Evolutionary conservation across 64 coral and sea anemone species (phyloP).

Genomic region (Acropora tenuis): DNA sequence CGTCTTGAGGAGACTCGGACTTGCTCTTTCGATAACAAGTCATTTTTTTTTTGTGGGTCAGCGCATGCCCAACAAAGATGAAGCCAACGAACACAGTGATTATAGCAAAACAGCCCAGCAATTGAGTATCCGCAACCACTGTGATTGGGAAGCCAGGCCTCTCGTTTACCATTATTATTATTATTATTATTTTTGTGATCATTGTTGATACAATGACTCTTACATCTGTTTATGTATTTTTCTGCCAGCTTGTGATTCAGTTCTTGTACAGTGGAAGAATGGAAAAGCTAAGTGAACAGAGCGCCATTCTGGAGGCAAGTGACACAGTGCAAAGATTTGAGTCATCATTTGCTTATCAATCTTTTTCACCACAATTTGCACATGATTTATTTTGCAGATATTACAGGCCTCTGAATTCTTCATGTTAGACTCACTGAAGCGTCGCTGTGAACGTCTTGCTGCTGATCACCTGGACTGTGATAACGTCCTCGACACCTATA

Average conservation of each 20-base stretch:
- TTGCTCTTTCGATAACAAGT: too few species aligned
- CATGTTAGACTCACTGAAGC: constrained; percentile 56
- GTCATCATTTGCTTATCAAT: not conserved
- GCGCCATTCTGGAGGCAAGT: constrained; percentile 68
- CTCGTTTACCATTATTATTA: too few species aligned
- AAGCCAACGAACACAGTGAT: too few species aligned
- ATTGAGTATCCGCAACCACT: too few species aligned
- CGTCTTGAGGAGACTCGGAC: too few species aligned
- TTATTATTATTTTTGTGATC: too few species aligned
- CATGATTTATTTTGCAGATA: not conserved
- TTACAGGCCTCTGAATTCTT: constrained; percentile 48
- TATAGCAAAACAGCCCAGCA: too few species aligned
- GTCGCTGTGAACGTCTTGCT: constrained; percentile 53
- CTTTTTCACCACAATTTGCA: not conserved
- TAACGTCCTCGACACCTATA: constrained; percentile 36
- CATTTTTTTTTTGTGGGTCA: too few species aligned
- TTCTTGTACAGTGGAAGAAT: constrained; percentile 81
- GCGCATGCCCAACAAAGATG: too few species aligned
- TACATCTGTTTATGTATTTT: not conserved
- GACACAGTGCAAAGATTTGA: not conserved
- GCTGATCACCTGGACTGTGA: constrained; percentile 25
- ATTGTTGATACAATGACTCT: not conserved
- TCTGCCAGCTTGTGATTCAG: constrained; percentile 68
- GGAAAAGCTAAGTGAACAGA: constrained; percentile 49
- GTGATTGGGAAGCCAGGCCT: too few species aligned